Base-by-base conservation (phyloP, 2,797 vertebrate species). In the Acipenser oxyrinchus region DNA sequence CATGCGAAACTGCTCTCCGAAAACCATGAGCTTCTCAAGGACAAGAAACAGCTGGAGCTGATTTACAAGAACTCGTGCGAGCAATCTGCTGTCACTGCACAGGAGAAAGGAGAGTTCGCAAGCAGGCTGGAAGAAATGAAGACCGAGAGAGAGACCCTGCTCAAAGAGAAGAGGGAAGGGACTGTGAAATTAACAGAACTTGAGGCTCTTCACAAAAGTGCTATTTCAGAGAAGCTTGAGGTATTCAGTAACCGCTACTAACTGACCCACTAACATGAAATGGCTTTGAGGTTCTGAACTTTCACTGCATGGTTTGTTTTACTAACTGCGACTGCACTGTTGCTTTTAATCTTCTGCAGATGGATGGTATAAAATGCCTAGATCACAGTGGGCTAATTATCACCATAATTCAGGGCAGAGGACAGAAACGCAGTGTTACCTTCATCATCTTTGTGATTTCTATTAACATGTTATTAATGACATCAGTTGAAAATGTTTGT, bases 221-320 rank as follows among this genome's bases (percentile, higher is more conserved):
- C 89, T 71, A 84, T 95, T 89, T 91, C 86, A 73, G 86, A 93
- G 80, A 91, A 92, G 82, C 82, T 80, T 71, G 91, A 92, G 89
- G 91, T 93, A 89, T 84, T 71, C 6, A 51, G 67, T 75, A 15
- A 53, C 73, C 58, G 74, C 72, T 76, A 79, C 85, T 92, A 90
- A 90, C 80, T 75, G 70, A 75, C 79, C 74, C 77, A 84, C 83
- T 84, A 78, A 86, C 76, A 51, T 68, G 69, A 60, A 76, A 13
- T 49, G 72, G 75, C 71, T 83, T 80, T 80, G 79, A 66, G 78
- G 82, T 71, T 61, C 78, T 80, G 81, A 72, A 71, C 75, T 65
- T 76, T 65, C 81, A 74, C 79, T 90, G 87, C 85, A 86, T 78
- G 81, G 76, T 73, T 69, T 55, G 74, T 75, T 75, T 71, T 49